These are phyloP conservation scores for Nysson spinosus DNA, from an alignment of 2,888 invertebrate genomes.

Conservation along the genomic window DNA sequence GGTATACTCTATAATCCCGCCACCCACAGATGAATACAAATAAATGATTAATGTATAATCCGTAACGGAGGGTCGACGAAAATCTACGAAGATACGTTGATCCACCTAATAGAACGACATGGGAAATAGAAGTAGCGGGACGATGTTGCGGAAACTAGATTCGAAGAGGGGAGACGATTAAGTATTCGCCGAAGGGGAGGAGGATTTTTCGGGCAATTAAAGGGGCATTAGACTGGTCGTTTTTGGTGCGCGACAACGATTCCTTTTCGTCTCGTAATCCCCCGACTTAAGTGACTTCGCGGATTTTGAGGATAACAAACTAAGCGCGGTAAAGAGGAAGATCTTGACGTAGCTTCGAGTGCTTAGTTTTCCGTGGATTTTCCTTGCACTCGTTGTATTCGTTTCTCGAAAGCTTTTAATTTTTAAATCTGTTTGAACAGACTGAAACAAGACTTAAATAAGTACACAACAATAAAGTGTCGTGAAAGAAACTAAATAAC, in stretches of 20 bases:
- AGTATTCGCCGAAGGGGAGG: background rate
- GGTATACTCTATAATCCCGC: no score
- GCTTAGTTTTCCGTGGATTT: background rate
- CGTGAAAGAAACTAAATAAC: no score
- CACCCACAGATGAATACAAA: no score
- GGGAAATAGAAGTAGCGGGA: constrained; percentile 10
- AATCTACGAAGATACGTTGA: background rate
- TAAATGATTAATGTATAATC: no score
- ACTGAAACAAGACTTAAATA: no score
- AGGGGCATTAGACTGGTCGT: constrained; percentile 2
- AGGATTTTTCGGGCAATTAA: constrained; percentile 43
- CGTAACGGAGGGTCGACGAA: background rate
- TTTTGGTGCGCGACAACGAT: background rate
- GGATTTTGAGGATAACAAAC: constrained; percentile 18
- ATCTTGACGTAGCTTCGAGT: constrained; percentile 1
- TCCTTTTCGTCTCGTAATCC: constrained; percentile 9
- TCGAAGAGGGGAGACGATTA: constrained; percentile 7
- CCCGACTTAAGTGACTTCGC: background rate
- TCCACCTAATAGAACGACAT: constrained; percentile 9
- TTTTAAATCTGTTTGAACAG: no score
- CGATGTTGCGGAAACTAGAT: constrained; percentile 33
- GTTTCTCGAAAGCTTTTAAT: constrained; percentile 16
- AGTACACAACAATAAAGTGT: no score
- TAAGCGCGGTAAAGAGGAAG: constrained; percentile 6
- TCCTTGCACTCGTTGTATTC: no score